Base-by-base conservation (phyloP, 2,888 invertebrate species). In the Rhogogaster chlorosoma region DNA sequence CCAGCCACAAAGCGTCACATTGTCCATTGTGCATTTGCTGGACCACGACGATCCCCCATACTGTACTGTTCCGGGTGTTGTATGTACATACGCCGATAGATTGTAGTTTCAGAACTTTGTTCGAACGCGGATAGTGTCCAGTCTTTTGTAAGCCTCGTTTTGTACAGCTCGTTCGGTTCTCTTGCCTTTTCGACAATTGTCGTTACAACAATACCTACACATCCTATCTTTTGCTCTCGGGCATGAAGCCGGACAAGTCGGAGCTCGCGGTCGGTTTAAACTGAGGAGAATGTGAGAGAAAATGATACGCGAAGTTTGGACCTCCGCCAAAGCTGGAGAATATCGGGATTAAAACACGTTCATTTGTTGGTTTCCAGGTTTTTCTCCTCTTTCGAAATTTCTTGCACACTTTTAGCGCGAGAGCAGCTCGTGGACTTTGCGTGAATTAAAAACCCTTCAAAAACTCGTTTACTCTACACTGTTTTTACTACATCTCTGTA, bases 1-100 rank as follows among this genome's bases (percentile, higher is more conserved):
- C 45, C 77, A 77, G 32, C 77, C 77, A 77, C 77, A 77, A 77
- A 77, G 49, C 77, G 49, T 77, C 77, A 29, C 49, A 77, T 45
- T 49, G 53, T 77, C 53, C 77, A 77, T 77, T 77, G 77, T 77
- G 26, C 77, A 53, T 77, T 77, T 45, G 26, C 53, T 53, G 77
- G 77, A 77, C 77, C 77, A 53, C 32, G 77, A 77, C 53, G 36
- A 32, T 32, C 45, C 32, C 32, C 15, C 18, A 26, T 67, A 67
- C 67, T 32, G 32, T 32, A 67, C 26, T 67, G 67, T 32, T 67
- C 26, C 26, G 26, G 61, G 12, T 61, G 61, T 61, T 61, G 26
- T 61, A 61, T 61, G 38, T 22, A 29, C 45, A 75, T 45, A 45
- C 22, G 29, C 49, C 77, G 32, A 77, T 77, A 77, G 77, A 77